Percentiles rank a stretch among this genome's conserved stretches.
Evolutionary conservation across 1,140 invertebrate species (phyloP).

Genomic region (Dermatophagoides farinae): DNA sequence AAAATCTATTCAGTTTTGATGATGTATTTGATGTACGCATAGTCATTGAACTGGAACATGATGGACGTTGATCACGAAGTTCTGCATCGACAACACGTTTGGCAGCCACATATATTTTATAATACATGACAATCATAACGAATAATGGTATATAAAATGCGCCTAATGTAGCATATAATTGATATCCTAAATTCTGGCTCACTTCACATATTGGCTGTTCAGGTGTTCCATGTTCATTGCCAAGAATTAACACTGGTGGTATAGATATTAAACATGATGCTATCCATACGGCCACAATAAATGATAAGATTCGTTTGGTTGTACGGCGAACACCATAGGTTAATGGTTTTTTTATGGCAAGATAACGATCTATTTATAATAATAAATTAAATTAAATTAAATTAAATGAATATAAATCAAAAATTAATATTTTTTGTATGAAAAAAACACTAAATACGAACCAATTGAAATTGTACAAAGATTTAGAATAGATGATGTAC

Average conservation of each 20-base stretch:
- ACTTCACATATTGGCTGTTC: slow-evolving; percentile 19
- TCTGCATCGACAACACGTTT: slow-evolving; percentile 21
- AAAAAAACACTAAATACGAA: slow-evolving; percentile 29
- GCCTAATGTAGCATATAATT: slow-evolving; percentile 70
- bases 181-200: slow-evolving; percentile 35
- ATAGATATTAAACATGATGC: slow-evolving; percentile 61
- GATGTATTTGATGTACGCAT: neutral
- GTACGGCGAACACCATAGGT: slow-evolving; percentile 80
- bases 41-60: too few species aligned
- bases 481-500: slow-evolving; percentile 84
- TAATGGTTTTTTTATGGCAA: slow-evolving; percentile 78
- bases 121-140: slow-evolving; percentile 90
- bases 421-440: neutral
- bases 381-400: too few species aligned
- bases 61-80: slow-evolving; percentile 12
- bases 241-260: slow-evolving; percentile 55
- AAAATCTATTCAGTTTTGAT: neutral
- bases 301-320: slow-evolving; percentile 54
- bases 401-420: neutral
- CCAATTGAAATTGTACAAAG: slow-evolving; percentile 56
- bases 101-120: slow-evolving; percentile 78
- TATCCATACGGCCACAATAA: slow-evolving; percentile 77
- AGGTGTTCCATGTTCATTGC: slow-evolving; percentile 41
- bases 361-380: slow-evolving; percentile 45
- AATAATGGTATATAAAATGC: slow-evolving; percentile 90